Evolutionary conservation across 2,113 vertebrate genomes (phyloP).

Genomic region (Podarcis raffonei): DNA sequence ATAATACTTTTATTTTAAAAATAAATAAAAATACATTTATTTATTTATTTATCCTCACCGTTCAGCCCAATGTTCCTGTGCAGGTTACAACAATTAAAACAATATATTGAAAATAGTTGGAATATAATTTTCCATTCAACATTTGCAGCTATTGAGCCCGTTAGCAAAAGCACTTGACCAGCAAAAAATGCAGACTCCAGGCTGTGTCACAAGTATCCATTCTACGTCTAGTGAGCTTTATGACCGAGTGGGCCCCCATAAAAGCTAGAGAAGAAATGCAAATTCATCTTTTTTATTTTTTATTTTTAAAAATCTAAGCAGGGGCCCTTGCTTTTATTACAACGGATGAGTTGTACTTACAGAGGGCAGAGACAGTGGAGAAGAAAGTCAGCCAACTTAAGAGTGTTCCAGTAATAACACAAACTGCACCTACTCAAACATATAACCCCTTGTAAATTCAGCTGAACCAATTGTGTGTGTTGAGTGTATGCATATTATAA

Average conservation of each 20-base stretch:
- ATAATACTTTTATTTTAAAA: background rate
- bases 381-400: background rate
- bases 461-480: background rate
- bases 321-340: slow-evolving; percentile 8
- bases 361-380: background rate
- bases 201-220: slow-evolving; percentile 40
- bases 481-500: background rate
- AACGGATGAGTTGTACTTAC: background rate
- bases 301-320: background rate
- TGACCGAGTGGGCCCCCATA: slow-evolving; percentile 59
- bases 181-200: slow-evolving; percentile 54
- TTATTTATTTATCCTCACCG: no score
- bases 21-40: background rate
- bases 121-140: slow-evolving; percentile 23
- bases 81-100: no score
- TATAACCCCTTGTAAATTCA: background rate
- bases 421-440: background rate
- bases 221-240: slow-evolving; percentile 42
- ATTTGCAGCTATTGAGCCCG: slow-evolving; percentile 52
- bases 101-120: no score
- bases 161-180: slow-evolving; percentile 50
- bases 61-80: no score
- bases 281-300: slow-evolving; percentile 39
- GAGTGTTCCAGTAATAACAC: background rate
- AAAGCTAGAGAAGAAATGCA: slow-evolving; percentile 61